A percentile compares a stretch with the other conserved stretches of the same genome.
These are phyloP conservation scores for Sciaenops ocellatus DNA, from an alignment of 2,797 vertebrate species.

Conservation along the genomic window DNA sequence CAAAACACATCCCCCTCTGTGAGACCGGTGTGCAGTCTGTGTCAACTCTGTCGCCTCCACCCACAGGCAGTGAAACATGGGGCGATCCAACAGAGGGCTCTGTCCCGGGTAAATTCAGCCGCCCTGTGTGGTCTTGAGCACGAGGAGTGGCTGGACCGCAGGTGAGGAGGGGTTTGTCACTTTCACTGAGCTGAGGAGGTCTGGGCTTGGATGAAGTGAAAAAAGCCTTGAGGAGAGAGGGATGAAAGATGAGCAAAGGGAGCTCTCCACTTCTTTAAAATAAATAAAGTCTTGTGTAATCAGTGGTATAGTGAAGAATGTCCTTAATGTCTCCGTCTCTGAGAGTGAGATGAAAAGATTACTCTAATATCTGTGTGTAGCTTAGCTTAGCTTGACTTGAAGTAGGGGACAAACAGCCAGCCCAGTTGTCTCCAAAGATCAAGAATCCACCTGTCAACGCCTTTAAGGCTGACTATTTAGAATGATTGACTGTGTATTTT, in stretches of 20 bases:
- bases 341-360: not conserved
- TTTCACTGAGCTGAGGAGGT: not conserved
- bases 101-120: not conserved
- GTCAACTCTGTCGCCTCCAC: not conserved
- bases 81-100: not conserved
- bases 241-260: not conserved
- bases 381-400: too few species aligned
- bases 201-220: constrained; percentile 6
- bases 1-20: constrained; percentile 11
- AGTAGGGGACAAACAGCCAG: not conserved
- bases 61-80: not conserved
- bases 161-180: not conserved
- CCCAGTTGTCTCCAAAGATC: not conserved
- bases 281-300: not conserved
- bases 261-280: not conserved
- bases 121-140: not conserved
- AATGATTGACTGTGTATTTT: not conserved
- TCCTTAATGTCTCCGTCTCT: not conserved
- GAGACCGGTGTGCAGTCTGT: not conserved
- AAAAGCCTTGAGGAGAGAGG: constrained; percentile 4
- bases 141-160: too few species aligned
- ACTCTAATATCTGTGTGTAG: not conserved
- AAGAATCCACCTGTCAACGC: not conserved
- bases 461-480: not conserved
- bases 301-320: not conserved